phyloP scores from a whole-genome alignment of 2,113 vertebrate genomes.

The Eptesicus fuscus region DNA sequence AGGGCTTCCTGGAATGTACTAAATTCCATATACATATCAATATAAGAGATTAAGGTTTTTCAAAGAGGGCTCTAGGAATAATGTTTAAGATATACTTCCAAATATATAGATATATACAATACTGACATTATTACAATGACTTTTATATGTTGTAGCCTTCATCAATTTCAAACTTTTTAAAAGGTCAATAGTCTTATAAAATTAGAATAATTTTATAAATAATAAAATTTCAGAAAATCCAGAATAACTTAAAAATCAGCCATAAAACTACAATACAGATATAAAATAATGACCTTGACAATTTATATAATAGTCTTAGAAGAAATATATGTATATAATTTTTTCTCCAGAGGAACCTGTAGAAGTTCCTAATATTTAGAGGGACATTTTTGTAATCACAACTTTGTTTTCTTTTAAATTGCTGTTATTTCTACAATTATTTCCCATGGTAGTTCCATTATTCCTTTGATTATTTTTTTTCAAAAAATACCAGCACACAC shows the following conservation, averaged over 20 bases:
- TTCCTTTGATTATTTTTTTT: background rate
- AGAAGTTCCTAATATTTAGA: background rate
- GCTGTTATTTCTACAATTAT: background rate
- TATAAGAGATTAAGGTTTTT: background rate
- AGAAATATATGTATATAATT: background rate
- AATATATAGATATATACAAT: background rate
- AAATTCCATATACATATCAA: background rate
- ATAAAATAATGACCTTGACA: background rate
- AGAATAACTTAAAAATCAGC: background rate
- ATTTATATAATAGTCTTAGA: background rate
- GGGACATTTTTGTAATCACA: background rate
- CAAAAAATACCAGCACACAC: background rate
- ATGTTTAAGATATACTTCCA: background rate
- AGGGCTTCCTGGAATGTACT: background rate
- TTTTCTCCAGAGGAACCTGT: background rate
- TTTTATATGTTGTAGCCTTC: background rate
- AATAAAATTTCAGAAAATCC: background rate
- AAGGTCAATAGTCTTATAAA: background rate
- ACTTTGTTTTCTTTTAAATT: background rate
- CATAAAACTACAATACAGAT: background rate
- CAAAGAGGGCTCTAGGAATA: background rate
- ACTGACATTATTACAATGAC: background rate
- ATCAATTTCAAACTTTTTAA: background rate
- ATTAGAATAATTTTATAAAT: background rate
- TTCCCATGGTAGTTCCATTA: background rate